These are phyloP conservation scores for Chalcosyrphus nemorum DNA, from an alignment of 2,888 invertebrate species.

Conservation along the genomic window DNA sequence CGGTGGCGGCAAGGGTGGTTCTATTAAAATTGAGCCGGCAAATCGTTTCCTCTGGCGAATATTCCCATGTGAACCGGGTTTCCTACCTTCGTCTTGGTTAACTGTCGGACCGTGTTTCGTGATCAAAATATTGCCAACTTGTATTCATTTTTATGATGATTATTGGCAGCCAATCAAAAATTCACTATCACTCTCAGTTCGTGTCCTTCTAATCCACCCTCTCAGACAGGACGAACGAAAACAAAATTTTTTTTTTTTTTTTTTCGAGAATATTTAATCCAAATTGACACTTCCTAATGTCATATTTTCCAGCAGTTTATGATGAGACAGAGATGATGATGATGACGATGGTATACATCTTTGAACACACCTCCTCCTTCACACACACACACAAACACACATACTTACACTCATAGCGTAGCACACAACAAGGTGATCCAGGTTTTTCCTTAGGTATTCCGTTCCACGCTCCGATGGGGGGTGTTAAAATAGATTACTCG, in stretches of 20 bases:
- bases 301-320: constrained; percentile 59
- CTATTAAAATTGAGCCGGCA: background rate
- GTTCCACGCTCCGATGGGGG: constrained; percentile 60
- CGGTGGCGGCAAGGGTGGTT: background rate
- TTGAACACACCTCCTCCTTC: constrained; percentile 1
- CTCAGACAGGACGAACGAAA: background rate
- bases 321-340: constrained; percentile 24
- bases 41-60: background rate
- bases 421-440: constrained; percentile 55
- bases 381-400: background rate
- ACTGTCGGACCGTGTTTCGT: constrained; percentile 31
- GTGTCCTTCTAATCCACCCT: constrained; percentile 3
- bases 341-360: constrained; percentile 13
- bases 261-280: constrained; percentile 55
- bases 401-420: background rate
- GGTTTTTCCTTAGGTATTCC: constrained; percentile 58
- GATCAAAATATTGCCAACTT: constrained; percentile 54
- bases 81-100: constrained; percentile 45
- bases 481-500: constrained; percentile 72
- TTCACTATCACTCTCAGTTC: constrained; percentile 30
- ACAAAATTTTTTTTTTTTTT: background rate
- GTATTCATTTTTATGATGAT: constrained; percentile 44
- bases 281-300: constrained; percentile 64
- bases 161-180: constrained; percentile 62
- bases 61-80: constrained; percentile 10